A percentile compares a stretch with the other conserved stretches of the same genome.
These are phyloP conservation scores for Cosmia trapezina DNA, from an alignment of 2,888 invertebrate genomes.

Conservation along the genomic window DNA sequence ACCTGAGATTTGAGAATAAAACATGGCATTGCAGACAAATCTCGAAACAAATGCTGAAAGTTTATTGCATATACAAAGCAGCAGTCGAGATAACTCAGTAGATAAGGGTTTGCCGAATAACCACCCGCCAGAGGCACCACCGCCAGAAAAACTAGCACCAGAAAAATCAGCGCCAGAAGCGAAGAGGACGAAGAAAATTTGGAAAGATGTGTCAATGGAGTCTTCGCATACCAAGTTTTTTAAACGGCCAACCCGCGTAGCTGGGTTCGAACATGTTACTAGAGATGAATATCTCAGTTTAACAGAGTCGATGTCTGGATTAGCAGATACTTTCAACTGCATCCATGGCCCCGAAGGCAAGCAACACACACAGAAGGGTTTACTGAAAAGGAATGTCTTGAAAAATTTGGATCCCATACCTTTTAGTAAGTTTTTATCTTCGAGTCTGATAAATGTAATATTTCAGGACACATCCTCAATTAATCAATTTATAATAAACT, in stretches of 20 bases:
- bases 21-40: slow-evolving; percentile 16
- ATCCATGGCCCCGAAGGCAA: slow-evolving; percentile 76
- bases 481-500: no score
- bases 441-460: background rate
- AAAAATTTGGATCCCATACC: slow-evolving; percentile 78
- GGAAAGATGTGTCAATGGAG: slow-evolving; percentile 57
- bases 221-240: slow-evolving; percentile 79
- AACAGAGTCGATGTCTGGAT: slow-evolving; percentile 77
- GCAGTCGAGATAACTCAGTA: background rate
- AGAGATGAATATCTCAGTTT: slow-evolving; percentile 72
- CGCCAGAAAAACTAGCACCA: background rate
- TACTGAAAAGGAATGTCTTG: slow-evolving; percentile 74
- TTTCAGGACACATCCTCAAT: background rate
- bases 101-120: background rate
- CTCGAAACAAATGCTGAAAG: background rate
- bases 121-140: background rate
- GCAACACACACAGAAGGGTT: slow-evolving; percentile 74
- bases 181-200: slow-evolving; percentile 56
- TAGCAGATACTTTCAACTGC: slow-evolving; percentile 77
- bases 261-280: slow-evolving; percentile 69
- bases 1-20: background rate
- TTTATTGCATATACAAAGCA: background rate
- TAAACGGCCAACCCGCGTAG: slow-evolving; percentile 60
- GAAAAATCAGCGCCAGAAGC: background rate
- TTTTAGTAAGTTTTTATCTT: slow-evolving; percentile 63